Conservation (phyloP, 2,113 vertebrate species). For the Thamnophis sirtalis region DNA sequence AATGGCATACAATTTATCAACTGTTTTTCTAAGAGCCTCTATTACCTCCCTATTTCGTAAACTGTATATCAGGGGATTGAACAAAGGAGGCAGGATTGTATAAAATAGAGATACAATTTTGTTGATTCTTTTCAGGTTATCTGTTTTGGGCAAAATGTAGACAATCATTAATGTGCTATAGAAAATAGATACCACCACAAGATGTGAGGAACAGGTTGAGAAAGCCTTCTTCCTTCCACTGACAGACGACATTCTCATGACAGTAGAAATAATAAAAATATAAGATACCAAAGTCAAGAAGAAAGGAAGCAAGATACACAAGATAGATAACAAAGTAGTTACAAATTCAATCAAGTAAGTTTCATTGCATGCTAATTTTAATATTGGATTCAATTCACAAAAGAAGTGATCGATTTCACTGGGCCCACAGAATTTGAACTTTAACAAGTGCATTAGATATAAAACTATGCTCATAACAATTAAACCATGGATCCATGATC, state of each 20-base stretch:
- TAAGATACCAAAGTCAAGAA: slow-evolving; percentile 41
- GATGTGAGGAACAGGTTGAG: slow-evolving; percentile 46
- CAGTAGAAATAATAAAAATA: not conserved
- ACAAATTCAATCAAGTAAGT: not conserved
- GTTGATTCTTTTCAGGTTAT: not conserved
- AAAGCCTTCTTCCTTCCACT: slow-evolving; percentile 31
- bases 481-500: slow-evolving; percentile 4
- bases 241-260: slow-evolving; percentile 7
- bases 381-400: slow-evolving; percentile 42
- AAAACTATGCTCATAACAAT: slow-evolving; percentile 19
- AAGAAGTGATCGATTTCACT: slow-evolving; percentile 33
- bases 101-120: slow-evolving; percentile 19
- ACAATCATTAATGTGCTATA: slow-evolving; percentile 20
- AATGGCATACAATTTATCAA: not conserved
- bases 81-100: not conserved
- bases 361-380: not conserved
- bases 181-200: slow-evolving; percentile 34
- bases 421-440: slow-evolving; percentile 10
- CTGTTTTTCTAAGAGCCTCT: not conserved
- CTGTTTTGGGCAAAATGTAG: slow-evolving; percentile 5
- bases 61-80: slow-evolving; percentile 18
- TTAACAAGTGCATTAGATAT: not conserved
- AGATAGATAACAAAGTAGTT: not conserved
- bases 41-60: slow-evolving; percentile 26
- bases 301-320: slow-evolving; percentile 15